phyloP scores from a whole-genome alignment of 2,797 vertebrate species.

The Sphaeramia orbicularis region DNA sequence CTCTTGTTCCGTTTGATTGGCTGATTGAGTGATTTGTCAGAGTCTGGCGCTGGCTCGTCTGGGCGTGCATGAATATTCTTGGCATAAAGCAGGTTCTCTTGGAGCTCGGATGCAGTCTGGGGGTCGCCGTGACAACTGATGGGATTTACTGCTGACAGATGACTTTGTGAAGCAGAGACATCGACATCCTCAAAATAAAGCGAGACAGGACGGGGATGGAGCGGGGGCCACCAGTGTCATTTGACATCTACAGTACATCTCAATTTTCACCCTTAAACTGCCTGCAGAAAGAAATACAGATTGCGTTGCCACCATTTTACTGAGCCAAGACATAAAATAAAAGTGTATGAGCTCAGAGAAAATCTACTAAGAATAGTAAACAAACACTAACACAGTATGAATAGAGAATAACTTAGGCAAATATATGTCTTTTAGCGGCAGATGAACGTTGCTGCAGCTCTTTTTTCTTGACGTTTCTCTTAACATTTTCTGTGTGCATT shows the following conservation, averaged over 20 bases:
- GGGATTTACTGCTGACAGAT: constrained; percentile 76
- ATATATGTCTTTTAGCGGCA: too few species aligned
- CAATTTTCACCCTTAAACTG: constrained; percentile 46
- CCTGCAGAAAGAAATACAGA: neutral
- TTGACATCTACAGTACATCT: constrained; percentile 41
- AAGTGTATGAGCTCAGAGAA: too few species aligned
- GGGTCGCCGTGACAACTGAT: constrained; percentile 66
- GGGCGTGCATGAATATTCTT: constrained; percentile 74
- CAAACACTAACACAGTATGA: too few species aligned
- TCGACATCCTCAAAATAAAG: neutral
- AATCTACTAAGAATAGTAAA: too few species aligned
- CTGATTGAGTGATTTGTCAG: constrained; percentile 72
- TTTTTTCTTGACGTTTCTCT: neutral
- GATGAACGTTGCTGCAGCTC: neutral
- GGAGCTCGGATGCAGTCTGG: constrained; percentile 52
- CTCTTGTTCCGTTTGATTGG: constrained; percentile 42
- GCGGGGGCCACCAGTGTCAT: constrained; percentile 28
- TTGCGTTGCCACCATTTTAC: too few species aligned
- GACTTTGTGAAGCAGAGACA: constrained; percentile 59
- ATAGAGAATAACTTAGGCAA: too few species aligned
- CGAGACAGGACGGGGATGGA: neutral
- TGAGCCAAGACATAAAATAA: too few species aligned
- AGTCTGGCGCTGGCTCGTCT: constrained; percentile 41
- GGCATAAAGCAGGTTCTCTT: constrained; percentile 49
- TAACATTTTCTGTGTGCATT: constrained; percentile 35